phyloP scores from a whole-genome alignment of 2,113 vertebrate genomes.

The Circaetus gallicus region DNA sequence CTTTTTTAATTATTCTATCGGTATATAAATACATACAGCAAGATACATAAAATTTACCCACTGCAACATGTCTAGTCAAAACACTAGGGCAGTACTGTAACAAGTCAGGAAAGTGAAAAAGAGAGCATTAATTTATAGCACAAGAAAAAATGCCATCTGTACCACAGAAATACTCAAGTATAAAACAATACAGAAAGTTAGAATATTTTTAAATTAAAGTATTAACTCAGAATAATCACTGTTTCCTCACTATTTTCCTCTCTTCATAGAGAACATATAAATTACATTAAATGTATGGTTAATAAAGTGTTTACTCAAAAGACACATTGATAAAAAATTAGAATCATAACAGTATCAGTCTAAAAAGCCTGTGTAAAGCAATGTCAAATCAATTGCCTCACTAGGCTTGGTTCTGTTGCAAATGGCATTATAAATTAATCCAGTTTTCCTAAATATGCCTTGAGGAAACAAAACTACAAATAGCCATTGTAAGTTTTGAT shows the following conservation, averaged over 20 bases:
- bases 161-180: neutral
- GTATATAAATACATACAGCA: neutral
- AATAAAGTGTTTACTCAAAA: constrained; percentile 65
- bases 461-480: constrained; percentile 26
- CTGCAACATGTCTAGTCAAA: neutral
- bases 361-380: neutral
- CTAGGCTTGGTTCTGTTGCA: neutral
- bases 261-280: constrained; percentile 15
- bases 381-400: neutral
- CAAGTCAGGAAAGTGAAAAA: neutral
- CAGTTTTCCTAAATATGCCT: constrained; percentile 36
- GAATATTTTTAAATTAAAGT: constrained; percentile 22
- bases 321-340: constrained; percentile 43
- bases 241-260: constrained; percentile 10
- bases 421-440: constrained; percentile 48
- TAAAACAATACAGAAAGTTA: neutral
- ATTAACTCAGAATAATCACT: constrained; percentile 50
- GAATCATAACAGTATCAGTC: neutral
- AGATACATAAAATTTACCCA: neutral
- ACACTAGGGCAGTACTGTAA: neutral
- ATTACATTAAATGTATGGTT: constrained; percentile 48
- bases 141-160: neutral
- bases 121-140: neutral
- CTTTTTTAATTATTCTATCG: neutral
- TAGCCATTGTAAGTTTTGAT: constrained; percentile 20